Percentiles rank a stretch among this genome's conserved stretches.
Conservation (phyloP, 2,888 invertebrate species). For the Agrochola lota region DNA sequence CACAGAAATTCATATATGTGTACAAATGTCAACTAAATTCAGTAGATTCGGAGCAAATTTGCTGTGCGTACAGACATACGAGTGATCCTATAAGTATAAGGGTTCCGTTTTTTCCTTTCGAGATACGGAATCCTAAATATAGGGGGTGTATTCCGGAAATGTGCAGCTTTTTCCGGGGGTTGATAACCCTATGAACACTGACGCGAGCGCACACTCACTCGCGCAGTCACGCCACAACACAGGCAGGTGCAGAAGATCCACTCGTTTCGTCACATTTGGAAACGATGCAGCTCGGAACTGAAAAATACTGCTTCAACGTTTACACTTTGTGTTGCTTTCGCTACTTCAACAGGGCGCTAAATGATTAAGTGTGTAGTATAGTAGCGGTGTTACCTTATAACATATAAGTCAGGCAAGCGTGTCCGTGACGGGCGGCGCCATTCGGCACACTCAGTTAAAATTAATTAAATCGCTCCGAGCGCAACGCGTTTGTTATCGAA, state of each 20-base stretch:
- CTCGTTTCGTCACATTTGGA: background rate
- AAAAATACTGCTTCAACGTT: background rate
- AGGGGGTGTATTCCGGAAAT: background rate
- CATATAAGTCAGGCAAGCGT: conserved; percentile 28
- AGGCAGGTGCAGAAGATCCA: conserved; percentile 1
- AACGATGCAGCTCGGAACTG: background rate
- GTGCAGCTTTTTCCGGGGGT: background rate
- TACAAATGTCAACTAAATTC: too few relatives aligned
- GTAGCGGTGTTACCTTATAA: conserved; percentile 8
- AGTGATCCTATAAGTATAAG: too few relatives aligned
- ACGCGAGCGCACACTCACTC: conserved; percentile 15
- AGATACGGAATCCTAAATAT: too few relatives aligned
- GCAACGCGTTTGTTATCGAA: conserved; percentile 20
- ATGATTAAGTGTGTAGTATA: background rate
- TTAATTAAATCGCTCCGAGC: conserved; percentile 59
- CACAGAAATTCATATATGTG: too few relatives aligned
- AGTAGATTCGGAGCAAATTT: too few relatives aligned
- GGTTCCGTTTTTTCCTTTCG: too few relatives aligned
- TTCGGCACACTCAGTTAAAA: conserved; percentile 50
- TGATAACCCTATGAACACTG: conserved; percentile 28
- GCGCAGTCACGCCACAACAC: background rate
- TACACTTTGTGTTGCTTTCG: too few relatives aligned
- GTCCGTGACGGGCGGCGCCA: conserved; percentile 24
- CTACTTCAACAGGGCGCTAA: too few relatives aligned
- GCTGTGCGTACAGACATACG: too few relatives aligned